Base-by-base conservation (phyloP, 2,113 vertebrate genomes). In the Eptatretus burgeri region DNA sequence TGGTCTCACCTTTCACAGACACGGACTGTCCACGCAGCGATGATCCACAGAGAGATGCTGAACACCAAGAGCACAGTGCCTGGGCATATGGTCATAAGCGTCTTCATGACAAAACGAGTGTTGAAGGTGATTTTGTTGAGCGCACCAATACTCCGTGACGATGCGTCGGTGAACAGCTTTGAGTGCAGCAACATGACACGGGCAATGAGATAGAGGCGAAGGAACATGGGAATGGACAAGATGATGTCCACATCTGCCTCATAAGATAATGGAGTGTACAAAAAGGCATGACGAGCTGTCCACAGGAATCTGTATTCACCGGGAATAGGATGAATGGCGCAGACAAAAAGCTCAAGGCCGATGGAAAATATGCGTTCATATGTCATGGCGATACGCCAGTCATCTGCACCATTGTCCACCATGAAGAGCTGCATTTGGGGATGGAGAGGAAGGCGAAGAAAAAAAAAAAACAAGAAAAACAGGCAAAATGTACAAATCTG, bases 51-150 rank as follows among this genome's bases (percentile, higher is more conserved):
- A 12, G 91, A 98, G 77, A 98, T 95, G 80, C 89, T 98, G 80
- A 98, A 98, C 76, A 95, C 91, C 77, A 98, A 80, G 72, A 98
- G 80, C 71, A 98, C 87, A 67, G 87, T 98, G 78, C 89, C 91
- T 11, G 91, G 91, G 72, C 89, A 95, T 76, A 95, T 98, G 74
- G 91, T 95, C 91, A 98, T 98, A 76, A 95, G 75, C 69, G 89
- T 98, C 81, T 98, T 98, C 91, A 98, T 98, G 76, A 98, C 89
- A 72, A 98, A 98, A 77, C 86, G 84, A 1, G 91, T 98, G 78
- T 98, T 98, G 75, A 98, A 98, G 81, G 94, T 98, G 78, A 98
- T 98, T 77, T 98, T 98, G 78, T 98, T 98, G 77, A 98, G 82
- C 18, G 89, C 91, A 70, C 91, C 89, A 74, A 96, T 98, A 77